Evolutionary conservation across 2,797 vertebrate species (phyloP).

Genomic region (Erpetoichthys calabaricus): DNA sequence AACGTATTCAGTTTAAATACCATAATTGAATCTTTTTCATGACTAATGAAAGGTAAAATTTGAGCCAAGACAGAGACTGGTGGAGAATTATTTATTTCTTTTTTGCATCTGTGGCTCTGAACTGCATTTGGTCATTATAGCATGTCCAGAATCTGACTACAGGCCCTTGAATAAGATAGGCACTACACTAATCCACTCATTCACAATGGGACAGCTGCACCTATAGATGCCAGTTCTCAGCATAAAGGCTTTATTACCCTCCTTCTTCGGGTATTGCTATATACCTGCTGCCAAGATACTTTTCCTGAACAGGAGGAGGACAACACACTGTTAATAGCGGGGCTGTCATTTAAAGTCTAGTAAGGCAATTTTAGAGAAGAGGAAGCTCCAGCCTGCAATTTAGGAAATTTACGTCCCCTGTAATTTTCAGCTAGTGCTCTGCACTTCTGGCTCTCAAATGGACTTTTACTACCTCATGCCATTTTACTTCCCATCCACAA

Average conservation of each 20-base stretch:
- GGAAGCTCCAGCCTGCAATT: conserved; percentile 43
- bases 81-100: neutral
- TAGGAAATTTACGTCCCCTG: conserved; percentile 45
- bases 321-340: conserved; percentile 30
- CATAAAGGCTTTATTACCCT: conserved; percentile 10
- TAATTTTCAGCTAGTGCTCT: conserved; percentile 45
- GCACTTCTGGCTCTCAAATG: conserved; percentile 38
- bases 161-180: neutral
- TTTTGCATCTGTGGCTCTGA: neutral
- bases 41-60: neutral
- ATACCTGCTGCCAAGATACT: conserved; percentile 21
- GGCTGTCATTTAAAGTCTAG: conserved; percentile 51
- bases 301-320: conserved; percentile 32
- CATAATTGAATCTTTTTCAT: too few relatives aligned
- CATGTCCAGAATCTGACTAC: neutral
- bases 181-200: neutral
- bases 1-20: too few relatives aligned
- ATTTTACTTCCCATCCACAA: conserved; percentile 27
- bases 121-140: neutral
- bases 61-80: neutral
- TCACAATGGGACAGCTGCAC: conserved; percentile 26
- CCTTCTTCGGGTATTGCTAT: conserved; percentile 15
- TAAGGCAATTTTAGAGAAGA: conserved; percentile 36
- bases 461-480: conserved; percentile 25
- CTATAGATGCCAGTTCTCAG: conserved; percentile 9